Conservation (phyloP, 2,113 vertebrate species). For the Ramphastos sulfuratus region DNA sequence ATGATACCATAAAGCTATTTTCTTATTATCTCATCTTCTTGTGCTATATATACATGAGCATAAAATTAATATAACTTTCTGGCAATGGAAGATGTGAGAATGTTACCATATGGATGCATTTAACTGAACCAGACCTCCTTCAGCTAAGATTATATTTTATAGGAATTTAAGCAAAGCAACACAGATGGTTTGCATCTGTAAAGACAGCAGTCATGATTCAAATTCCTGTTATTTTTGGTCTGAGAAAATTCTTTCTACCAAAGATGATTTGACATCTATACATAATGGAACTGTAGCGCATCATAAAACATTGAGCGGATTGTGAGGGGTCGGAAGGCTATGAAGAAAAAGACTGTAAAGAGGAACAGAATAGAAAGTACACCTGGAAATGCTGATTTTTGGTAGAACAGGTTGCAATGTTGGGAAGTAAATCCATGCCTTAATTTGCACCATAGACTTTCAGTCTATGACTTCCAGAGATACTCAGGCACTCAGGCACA, state of each 20-base stretch:
- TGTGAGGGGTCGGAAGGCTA: not conserved
- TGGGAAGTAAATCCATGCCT: not conserved
- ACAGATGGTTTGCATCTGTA: conserved; percentile 47
- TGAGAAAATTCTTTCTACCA: conserved; percentile 9
- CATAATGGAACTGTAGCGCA: not conserved
- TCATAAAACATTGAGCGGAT: not conserved
- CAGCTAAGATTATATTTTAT: conserved; percentile 7
- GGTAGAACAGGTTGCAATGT: not conserved
- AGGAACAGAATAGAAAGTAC: not conserved
- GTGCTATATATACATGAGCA: not conserved
- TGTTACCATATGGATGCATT: conserved; percentile 32
- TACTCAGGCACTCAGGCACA: not conserved
- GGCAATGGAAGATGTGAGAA: not conserved
- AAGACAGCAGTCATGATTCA: conserved; percentile 21
- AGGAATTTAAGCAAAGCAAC: not conserved
- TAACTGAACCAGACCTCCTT: conserved; percentile 25
- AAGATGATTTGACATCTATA: not conserved
- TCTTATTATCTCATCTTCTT: conserved; percentile 8
- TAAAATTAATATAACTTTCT: conserved; percentile 12
- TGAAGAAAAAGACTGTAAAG: not conserved
- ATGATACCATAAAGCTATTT: not conserved
- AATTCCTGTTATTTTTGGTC: conserved; percentile 31
- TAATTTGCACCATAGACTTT: not conserved
- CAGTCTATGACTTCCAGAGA: not conserved
- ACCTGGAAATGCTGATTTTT: not conserved